Evolutionary conservation across 2,888 invertebrate species (phyloP).

Genomic region (Tinea semifulvella): DNA sequence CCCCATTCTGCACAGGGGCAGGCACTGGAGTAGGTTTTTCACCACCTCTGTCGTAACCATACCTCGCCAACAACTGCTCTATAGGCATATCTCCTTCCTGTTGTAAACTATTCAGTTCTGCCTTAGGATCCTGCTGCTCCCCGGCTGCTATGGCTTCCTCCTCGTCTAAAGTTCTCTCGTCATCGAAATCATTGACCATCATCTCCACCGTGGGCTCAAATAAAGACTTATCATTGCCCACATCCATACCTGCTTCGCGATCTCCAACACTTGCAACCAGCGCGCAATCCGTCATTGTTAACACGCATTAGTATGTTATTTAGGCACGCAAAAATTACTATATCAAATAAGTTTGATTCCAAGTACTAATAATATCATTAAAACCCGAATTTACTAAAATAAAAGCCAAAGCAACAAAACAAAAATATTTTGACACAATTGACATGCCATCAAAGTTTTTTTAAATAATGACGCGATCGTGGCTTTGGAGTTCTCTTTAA

Average conservation of each 20-base stretch:
- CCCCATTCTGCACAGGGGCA: constrained; percentile 33
- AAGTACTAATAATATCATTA: neutral
- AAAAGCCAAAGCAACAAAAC: constrained; percentile 38
- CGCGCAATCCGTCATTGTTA: constrained; percentile 67
- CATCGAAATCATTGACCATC: constrained; percentile 98
- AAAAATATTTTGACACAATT: constrained; percentile 56
- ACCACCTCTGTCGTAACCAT: constrained; percentile 73
- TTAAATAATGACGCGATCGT: neutral
- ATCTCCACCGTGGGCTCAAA: constrained; percentile 96
- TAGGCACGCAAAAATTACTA: neutral
- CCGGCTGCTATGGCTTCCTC: constrained; percentile 94
- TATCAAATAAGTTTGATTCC: neutral
- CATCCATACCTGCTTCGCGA: constrained; percentile 65
- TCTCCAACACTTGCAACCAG: constrained; percentile 58
- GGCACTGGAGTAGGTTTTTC: constrained; percentile 44
- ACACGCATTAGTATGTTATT: constrained; percentile 22
- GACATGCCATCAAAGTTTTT: neutral
- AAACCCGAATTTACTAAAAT: neutral
- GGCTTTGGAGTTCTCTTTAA: no score
- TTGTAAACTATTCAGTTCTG: constrained; percentile 88
- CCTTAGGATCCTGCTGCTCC: constrained; percentile 83
- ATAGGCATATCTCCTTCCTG: constrained; percentile 97
- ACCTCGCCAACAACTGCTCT: constrained; percentile 90
- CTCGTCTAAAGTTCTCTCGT: constrained; percentile 95
- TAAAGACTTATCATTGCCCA: constrained; percentile 66